Evolutionary conservation across 2,888 invertebrate genomes (phyloP).

Genomic region (Chironomus tentans): DNA sequence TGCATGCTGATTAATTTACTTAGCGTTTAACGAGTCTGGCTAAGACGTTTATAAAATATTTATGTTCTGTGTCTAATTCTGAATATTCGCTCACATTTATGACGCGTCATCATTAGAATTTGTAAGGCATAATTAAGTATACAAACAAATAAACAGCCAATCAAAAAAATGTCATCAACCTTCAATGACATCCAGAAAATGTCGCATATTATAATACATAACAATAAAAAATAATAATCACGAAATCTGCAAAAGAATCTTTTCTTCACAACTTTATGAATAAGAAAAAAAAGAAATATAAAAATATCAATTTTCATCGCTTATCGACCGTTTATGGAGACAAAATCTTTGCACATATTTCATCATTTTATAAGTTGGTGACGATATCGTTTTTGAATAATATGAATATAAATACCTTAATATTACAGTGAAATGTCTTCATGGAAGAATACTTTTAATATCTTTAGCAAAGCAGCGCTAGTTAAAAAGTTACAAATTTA

Average conservation of each 20-base stretch:
- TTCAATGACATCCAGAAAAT: not conserved
- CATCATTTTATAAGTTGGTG: slow-evolving; percentile 2
- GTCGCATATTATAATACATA: not conserved
- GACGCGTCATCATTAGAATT: not conserved
- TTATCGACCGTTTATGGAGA: not conserved
- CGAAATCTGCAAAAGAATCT: not conserved
- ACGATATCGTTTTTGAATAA: not conserved
- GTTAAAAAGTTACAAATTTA: no score
- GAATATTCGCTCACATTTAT: not conserved
- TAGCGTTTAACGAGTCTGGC: not conserved
- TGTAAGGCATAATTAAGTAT: not conserved
- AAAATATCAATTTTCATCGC: slow-evolving; percentile 12
- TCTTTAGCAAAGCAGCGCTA: no score
- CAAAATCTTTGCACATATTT: slow-evolving; percentile 1
- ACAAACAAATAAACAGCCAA: not conserved
- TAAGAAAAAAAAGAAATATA: not conserved
- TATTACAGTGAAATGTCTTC: no score
- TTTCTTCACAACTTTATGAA: not conserved
- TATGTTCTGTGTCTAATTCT: not conserved
- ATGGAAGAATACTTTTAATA: no score
- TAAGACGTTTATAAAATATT: not conserved
- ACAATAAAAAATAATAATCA: not conserved
- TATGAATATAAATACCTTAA: not conserved
- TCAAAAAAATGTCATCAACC: not conserved
- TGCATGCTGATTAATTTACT: slow-evolving; percentile 3